These are phyloP conservation scores for Aromia moschata DNA, from an alignment of 2,888 invertebrate species.

Conservation along the genomic window DNA sequence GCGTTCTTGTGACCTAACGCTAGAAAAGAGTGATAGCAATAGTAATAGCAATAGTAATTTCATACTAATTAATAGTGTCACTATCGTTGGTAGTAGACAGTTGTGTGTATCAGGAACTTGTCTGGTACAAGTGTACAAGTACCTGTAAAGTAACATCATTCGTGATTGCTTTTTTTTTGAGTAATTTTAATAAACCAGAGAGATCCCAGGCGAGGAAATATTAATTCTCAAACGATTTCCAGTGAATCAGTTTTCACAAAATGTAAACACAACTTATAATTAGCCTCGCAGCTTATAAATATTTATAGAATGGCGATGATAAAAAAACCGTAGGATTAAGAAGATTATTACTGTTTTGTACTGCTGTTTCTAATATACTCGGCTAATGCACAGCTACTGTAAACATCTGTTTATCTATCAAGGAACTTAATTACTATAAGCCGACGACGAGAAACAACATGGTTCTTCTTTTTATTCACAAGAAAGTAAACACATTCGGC, in stretches of 20 bases:
- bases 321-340: constrained; percentile 7
- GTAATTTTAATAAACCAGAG: too few relatives aligned
- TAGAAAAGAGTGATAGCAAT: too few relatives aligned
- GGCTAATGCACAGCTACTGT: neutral
- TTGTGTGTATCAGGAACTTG: too few relatives aligned
- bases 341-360: constrained; percentile 8
- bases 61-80: too few relatives aligned
- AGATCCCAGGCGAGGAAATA: neutral
- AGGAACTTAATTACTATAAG: neutral
- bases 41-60: too few relatives aligned
- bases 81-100: too few relatives aligned
- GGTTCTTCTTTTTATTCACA: neutral
- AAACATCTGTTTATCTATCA: constrained; percentile 4
- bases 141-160: too few relatives aligned
- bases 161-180: too few relatives aligned
- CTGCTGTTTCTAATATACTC: neutral
- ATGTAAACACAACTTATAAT: constrained; percentile 15
- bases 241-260: constrained; percentile 14
- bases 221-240: neutral
- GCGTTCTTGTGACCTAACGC: too few relatives aligned
- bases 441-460: constrained; percentile 2
- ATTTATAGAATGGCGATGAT: constrained; percentile 14
- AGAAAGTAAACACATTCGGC: neutral
- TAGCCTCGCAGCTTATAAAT: constrained; percentile 5
- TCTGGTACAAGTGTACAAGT: too few relatives aligned